These are phyloP conservation scores for Elachura formosa DNA, from an alignment of 2,113 vertebrate genomes.

Conservation along the genomic window DNA sequence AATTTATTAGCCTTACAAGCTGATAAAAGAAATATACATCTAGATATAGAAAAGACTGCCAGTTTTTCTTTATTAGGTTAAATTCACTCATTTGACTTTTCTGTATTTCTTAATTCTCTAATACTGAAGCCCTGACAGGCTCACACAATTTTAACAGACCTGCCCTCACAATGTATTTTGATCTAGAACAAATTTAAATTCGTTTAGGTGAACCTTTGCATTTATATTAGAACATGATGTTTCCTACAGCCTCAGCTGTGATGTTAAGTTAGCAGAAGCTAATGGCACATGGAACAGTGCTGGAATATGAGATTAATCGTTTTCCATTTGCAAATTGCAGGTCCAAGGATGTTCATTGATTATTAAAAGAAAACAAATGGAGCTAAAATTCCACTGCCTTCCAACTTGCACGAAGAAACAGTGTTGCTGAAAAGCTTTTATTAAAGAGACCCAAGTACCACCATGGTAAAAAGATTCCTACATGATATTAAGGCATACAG, in stretches of 20 bases:
- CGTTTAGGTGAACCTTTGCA: neutral
- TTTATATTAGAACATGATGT: neutral
- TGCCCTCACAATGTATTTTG: neutral
- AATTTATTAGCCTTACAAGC: neutral
- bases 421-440: neutral
- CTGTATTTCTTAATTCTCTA: neutral
- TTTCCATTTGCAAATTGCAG: slow-evolving; percentile 59
- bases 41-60: too few species aligned
- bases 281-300: neutral
- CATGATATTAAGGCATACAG: neutral
- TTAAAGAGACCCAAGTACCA: neutral
- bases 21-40: neutral
- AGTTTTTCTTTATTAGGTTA: neutral
- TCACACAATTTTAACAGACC: neutral
- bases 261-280: neutral
- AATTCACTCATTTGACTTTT: neutral
- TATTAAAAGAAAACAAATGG: slow-evolving; percentile 29
- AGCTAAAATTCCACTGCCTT: neutral
- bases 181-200: neutral
- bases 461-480: slow-evolving; percentile 29
- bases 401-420: neutral
- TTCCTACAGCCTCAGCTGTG: neutral
- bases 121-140: neutral
- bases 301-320: neutral
- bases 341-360: slow-evolving; percentile 22